Conservation (phyloP, 2,113 vertebrate species). For the Boleophthalmus pectinirostris region DNA sequence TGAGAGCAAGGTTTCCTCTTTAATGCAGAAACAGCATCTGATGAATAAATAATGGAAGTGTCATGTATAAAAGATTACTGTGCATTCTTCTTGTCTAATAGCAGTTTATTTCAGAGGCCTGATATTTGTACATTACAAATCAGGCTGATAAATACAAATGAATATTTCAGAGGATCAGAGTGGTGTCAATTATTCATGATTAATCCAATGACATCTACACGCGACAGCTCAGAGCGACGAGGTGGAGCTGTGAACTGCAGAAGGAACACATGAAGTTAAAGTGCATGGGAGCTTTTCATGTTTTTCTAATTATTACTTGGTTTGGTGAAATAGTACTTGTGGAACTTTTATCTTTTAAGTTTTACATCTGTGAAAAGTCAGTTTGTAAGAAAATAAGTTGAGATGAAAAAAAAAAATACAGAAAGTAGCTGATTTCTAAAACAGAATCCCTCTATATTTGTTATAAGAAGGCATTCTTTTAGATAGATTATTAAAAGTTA, state of each 20-base stretch:
- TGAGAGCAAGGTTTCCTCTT: not conserved
- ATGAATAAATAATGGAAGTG: slow-evolving; percentile 49
- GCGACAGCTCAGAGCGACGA: slow-evolving; percentile 1
- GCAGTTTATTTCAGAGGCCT: slow-evolving; percentile 45
- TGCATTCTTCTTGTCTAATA: slow-evolving; percentile 53
- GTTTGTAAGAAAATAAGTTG: too few species aligned
- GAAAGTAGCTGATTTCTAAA: too few species aligned
- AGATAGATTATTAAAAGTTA: too few species aligned
- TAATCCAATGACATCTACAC: slow-evolving; percentile 45
- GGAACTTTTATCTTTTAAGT: too few species aligned
- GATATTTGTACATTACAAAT: slow-evolving; percentile 53
- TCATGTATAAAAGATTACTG: slow-evolving; percentile 57
- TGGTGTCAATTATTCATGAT: slow-evolving; percentile 53
- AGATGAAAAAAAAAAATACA: too few species aligned
- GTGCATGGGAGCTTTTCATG: too few species aligned
- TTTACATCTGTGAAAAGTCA: too few species aligned
- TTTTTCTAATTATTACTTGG: too few species aligned
- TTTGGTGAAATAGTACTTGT: too few species aligned
- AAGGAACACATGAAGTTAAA: too few species aligned
- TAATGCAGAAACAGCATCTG: slow-evolving; percentile 19
- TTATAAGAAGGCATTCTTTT: too few species aligned
- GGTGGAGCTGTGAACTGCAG: not conserved
- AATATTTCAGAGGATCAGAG: slow-evolving; percentile 52
- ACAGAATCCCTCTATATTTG: too few species aligned
- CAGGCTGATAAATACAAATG: slow-evolving; percentile 35